Conservation (phyloP, 2,888 invertebrate genomes). For the Leptinotarsa peninsularis region DNA sequence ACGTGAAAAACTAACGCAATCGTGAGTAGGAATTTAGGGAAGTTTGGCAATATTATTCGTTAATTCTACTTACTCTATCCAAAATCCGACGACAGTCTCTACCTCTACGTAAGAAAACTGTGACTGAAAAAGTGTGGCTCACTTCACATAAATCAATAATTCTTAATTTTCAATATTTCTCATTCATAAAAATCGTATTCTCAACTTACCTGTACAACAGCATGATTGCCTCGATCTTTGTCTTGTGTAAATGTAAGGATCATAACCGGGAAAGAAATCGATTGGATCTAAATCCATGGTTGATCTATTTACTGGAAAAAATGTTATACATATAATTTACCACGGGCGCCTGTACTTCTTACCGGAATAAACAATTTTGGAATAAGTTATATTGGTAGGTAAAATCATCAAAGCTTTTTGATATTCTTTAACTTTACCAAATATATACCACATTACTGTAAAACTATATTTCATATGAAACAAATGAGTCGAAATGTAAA, state of each 20-base stretch:
- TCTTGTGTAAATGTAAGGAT: constrained; percentile 24
- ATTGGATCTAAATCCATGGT: constrained; percentile 43
- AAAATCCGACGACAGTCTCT: not conserved
- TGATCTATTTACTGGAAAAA: constrained; percentile 1
- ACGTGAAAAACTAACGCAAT: too few relatives aligned
- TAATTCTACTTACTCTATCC: not conserved
- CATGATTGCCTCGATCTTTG: constrained; percentile 20
- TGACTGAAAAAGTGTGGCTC: not conserved
- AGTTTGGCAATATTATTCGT: too few relatives aligned
- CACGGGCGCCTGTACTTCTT: not conserved
- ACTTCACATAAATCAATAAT: not conserved
- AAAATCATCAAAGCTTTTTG: not conserved
- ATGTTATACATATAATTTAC: too few relatives aligned
- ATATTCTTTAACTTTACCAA: not conserved
- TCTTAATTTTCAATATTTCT: not conserved
- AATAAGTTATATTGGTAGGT: not conserved
- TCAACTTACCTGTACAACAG: constrained; percentile 24
- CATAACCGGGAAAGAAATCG: constrained; percentile 44
- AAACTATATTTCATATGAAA: too few relatives aligned
- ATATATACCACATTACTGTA: too few relatives aligned
- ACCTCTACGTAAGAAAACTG: not conserved
- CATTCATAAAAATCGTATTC: not conserved
- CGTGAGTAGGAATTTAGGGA: too few relatives aligned
- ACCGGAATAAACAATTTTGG: not conserved
- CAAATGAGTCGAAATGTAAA: too few relatives aligned